Conservation (phyloP, 2,797 vertebrate species). For the Sebastes hubbsi region DNA sequence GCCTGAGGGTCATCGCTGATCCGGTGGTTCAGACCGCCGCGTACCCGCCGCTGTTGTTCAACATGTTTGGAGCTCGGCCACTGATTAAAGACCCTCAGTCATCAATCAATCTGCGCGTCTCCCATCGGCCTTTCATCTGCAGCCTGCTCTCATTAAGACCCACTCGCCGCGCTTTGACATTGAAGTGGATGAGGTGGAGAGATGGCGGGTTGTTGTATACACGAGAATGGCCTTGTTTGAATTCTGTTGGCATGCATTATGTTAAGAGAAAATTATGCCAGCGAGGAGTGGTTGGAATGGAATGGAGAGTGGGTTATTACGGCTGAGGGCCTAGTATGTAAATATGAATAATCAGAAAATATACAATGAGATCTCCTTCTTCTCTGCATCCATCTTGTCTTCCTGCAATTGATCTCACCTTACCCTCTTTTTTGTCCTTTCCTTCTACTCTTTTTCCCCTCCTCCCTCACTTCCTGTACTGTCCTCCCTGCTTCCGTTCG, state of each 20-base stretch:
- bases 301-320: conserved; percentile 43
- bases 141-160: conserved; percentile 74
- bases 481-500: conserved; percentile 38
- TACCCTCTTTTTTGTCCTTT: neutral
- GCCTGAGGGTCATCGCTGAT: conserved; percentile 48
- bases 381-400: neutral
- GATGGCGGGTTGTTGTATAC: conserved; percentile 56
- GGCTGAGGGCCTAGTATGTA: conserved; percentile 9
- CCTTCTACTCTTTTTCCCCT: neutral
- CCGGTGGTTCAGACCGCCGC: conserved; percentile 32
- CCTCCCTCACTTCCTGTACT: conserved; percentile 7
- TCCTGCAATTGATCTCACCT: neutral
- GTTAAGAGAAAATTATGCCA: conserved; percentile 51
- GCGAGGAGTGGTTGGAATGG: conserved; percentile 26
- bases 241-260: conserved; percentile 67
- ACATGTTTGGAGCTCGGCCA: conserved; percentile 66
- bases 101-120: conserved; percentile 74
- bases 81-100: conserved; percentile 79
- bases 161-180: conserved; percentile 67
- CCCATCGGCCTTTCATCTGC: conserved; percentile 76
- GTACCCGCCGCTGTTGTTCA: conserved; percentile 47
- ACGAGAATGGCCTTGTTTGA: conserved; percentile 57
- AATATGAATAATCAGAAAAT: conserved; percentile 40
- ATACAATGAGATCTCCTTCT: neutral
- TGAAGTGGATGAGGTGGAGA: conserved; percentile 70